Conservation (phyloP, 1,140 invertebrate genomes). For the Aphelenchoides fujianensis region DNA sequence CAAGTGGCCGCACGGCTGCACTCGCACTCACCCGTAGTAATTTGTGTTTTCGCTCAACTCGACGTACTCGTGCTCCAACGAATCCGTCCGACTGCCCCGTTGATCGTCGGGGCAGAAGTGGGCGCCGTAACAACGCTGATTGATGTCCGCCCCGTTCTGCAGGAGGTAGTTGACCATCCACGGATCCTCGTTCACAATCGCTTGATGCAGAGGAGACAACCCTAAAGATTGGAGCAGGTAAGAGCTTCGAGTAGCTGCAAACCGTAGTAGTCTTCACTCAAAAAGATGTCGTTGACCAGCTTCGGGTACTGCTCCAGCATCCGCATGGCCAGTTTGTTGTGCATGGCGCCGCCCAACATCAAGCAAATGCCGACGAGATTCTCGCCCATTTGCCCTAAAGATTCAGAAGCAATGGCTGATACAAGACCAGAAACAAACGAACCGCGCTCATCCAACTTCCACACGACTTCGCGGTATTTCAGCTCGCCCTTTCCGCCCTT, state of each 20-base stretch:
- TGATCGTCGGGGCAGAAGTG: conserved; percentile 98
- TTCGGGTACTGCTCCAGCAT: conserved; percentile 84
- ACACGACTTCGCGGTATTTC: conserved; percentile 81
- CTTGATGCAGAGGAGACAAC: conserved; percentile 75
- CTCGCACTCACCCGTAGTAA: conserved; percentile 76
- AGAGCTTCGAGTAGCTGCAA: not conserved
- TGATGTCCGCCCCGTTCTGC: conserved; percentile 82
- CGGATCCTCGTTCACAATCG: conserved; percentile 96
- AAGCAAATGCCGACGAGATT: conserved; percentile 88
- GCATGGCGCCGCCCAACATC: conserved; percentile 81
- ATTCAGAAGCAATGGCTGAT: not conserved
- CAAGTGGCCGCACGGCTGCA: too few species aligned
- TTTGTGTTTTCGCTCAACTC: conserved; percentile 77
- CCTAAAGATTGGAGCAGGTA: not conserved
- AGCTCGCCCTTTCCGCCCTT: conserved; percentile 66
- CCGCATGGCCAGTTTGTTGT: conserved; percentile 86
- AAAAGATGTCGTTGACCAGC: conserved; percentile 90
- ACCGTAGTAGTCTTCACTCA: conserved; percentile 72
- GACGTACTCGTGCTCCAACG: conserved; percentile 85
- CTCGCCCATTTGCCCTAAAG: conserved; percentile 78
- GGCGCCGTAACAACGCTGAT: conserved; percentile 84
- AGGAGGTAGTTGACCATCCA: conserved; percentile 92
- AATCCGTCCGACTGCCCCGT: conserved; percentile 81
- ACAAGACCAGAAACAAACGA: too few species aligned
- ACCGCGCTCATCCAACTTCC: conserved; percentile 81